phyloP scores from a whole-genome alignment of 30 jellyfish, hydroid and myxozoan genomes.

The Cassiopea xamachana region DNA sequence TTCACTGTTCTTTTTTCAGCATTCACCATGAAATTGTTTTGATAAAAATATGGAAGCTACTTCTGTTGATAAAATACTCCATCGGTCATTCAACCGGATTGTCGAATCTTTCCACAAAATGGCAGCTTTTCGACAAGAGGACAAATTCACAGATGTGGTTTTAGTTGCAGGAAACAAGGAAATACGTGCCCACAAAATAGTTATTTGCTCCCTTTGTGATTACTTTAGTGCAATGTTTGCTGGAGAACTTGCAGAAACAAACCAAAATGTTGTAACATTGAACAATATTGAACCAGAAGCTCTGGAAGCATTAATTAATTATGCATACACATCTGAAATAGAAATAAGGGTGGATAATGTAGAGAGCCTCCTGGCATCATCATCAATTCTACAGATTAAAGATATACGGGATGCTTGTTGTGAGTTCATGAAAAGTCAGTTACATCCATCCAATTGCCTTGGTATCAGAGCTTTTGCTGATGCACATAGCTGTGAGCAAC shows the following conservation, averaged over 20 bases:
- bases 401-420: constrained; percentile 91
- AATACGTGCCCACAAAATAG: constrained; percentile 90
- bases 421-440: constrained; percentile 89
- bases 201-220: constrained; percentile 85
- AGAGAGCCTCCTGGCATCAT: constrained; percentile 91
- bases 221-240: constrained; percentile 93
- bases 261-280: constrained; percentile 87
- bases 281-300: constrained; percentile 93
- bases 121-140: constrained; percentile 79
- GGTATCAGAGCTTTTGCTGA: constrained; percentile 97
- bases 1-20: neutral
- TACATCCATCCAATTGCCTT: constrained; percentile 93
- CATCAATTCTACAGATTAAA: constrained; percentile 84
- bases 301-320: constrained; percentile 78
- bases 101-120: constrained; percentile 77
- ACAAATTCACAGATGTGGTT: constrained; percentile 84
- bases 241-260: constrained; percentile 84
- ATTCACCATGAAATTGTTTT: constrained; percentile 6
- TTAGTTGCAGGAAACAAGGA: constrained; percentile 86
- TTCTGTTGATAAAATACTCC: constrained; percentile 80
- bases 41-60: constrained; percentile 56
- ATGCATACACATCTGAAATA: constrained; percentile 87
- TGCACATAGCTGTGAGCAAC: constrained; percentile 90
- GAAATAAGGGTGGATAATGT: constrained; percentile 94
- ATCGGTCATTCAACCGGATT: constrained; percentile 51